Conservation (phyloP, 2,113 vertebrate genomes). For the Pedetes capensis region DNA sequence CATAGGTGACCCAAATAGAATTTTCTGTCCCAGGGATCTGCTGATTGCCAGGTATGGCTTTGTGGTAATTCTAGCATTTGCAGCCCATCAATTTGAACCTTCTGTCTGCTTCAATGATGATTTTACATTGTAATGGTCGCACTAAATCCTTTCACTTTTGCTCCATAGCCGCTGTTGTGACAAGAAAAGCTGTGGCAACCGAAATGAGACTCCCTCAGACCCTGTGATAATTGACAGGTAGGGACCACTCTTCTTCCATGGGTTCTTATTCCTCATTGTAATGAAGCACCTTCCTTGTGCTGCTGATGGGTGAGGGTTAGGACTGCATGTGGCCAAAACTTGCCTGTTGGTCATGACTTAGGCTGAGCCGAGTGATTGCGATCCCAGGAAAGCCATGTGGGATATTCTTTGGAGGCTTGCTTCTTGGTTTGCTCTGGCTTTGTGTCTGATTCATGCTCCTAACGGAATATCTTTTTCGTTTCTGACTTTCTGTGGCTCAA, state of each 20-base stretch:
- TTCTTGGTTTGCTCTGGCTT: constrained; percentile 79
- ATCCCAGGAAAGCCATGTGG: constrained; percentile 79
- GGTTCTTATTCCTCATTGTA: constrained; percentile 81
- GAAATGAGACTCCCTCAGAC: constrained; percentile 99
- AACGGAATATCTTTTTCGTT: constrained; percentile 80
- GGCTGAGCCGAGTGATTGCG: constrained; percentile 69
- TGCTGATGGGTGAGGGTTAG: constrained; percentile 80
- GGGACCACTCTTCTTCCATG: constrained; percentile 87
- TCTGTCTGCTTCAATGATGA: constrained; percentile 85
- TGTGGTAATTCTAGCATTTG: constrained; percentile 84
- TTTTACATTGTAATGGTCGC: constrained; percentile 85
- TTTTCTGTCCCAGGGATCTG: constrained; percentile 80
- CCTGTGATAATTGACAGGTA: constrained; percentile 99
- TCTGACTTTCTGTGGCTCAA: constrained; percentile 82
- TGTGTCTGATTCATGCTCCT: constrained; percentile 83
- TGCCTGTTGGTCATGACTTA: constrained; percentile 79
- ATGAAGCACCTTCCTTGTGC: constrained; percentile 85
- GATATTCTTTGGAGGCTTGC: constrained; percentile 76
- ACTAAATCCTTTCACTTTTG: constrained; percentile 88
- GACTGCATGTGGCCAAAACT: constrained; percentile 77
- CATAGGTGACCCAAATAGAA: constrained; percentile 84
- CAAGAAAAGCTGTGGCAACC: constrained; percentile 99
- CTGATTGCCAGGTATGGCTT: constrained; percentile 85
- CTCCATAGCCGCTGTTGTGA: constrained; percentile 97
- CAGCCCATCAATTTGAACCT: constrained; percentile 84